These are phyloP conservation scores for Oceanites oceanicus DNA, from an alignment of 2,113 vertebrate genomes.

Conservation along the genomic window DNA sequence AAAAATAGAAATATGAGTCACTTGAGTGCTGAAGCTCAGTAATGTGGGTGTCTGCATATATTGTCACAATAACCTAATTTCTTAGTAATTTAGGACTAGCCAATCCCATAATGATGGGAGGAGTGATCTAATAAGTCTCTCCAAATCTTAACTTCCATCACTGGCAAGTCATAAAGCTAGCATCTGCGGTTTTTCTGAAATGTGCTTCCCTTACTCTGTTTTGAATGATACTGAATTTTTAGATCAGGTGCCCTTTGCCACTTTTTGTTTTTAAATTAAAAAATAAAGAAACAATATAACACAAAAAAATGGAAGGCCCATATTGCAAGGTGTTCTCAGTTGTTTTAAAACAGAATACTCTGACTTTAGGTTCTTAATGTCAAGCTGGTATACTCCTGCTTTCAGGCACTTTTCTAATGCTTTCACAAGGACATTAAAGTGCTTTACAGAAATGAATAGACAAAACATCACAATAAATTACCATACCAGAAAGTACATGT, in stretches of 20 bases:
- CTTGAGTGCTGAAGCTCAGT: not conserved
- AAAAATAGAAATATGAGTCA: conserved; percentile 25
- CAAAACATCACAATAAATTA: not conserved
- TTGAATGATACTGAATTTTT: not conserved
- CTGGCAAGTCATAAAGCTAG: not conserved
- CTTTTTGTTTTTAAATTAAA: not conserved
- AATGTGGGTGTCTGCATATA: not conserved
- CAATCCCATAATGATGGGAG: not conserved
- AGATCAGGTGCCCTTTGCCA: not conserved
- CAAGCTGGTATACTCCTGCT: not conserved
- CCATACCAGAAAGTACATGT: no score
- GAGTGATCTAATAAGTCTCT: not conserved
- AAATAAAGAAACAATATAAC: not conserved
- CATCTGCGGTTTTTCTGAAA: not conserved
- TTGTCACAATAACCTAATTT: conserved; percentile 53
- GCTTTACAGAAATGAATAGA: not conserved
- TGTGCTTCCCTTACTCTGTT: not conserved
- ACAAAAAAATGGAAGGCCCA: not conserved
- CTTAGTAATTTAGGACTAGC: not conserved
- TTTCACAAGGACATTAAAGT: not conserved
- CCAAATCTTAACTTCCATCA: not conserved
- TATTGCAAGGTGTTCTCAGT: not conserved
- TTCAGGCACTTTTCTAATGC: not conserved
- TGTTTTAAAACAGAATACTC: not conserved
- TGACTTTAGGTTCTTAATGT: not conserved